These are phyloP conservation scores for Ichneumoninae sp. DNA, from an alignment of 2,888 invertebrate species.

Conservation along the genomic window DNA sequence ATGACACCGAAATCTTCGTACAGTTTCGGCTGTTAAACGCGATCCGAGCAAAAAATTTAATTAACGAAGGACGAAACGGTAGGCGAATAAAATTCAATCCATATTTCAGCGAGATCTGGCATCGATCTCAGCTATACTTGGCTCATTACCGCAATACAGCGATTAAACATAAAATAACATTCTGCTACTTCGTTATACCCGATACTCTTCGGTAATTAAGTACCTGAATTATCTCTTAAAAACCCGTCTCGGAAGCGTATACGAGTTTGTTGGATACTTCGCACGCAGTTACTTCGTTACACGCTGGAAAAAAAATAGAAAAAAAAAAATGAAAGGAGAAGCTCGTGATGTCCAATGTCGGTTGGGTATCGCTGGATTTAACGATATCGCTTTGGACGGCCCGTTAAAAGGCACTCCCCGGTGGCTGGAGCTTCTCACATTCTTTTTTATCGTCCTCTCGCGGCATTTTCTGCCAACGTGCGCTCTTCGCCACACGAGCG, in stretches of 20 bases:
- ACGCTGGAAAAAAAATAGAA: background rate
- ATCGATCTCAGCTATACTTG: background rate
- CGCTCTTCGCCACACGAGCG: constrained; percentile 7
- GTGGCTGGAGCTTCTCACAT: constrained; percentile 20
- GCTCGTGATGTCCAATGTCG: constrained; percentile 17
- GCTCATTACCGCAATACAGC: constrained; percentile 12
- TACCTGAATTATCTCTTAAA: constrained; percentile 28
- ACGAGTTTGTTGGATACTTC: constrained; percentile 19
- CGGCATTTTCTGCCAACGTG: constrained; percentile 9
- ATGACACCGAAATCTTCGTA: background rate
- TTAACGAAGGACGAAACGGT: background rate
- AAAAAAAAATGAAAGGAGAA: constrained; percentile 9
- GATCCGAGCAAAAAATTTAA: background rate
- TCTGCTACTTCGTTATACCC: constrained; percentile 15
- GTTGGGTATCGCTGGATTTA: constrained; percentile 42
- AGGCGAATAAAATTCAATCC: background rate
- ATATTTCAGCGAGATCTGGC: background rate
- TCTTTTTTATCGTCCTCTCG: constrained; percentile 40
- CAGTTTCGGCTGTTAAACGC: background rate
- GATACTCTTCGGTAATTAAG: constrained; percentile 29
- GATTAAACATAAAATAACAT: constrained; percentile 4
- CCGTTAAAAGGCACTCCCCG: constrained; percentile 50
- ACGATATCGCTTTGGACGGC: constrained; percentile 48
- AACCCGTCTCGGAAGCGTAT: constrained; percentile 25
- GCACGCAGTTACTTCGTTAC: constrained; percentile 18